phyloP scores from a whole-genome alignment of 2,888 invertebrate genomes.

The Torymus aiolomorphi region DNA sequence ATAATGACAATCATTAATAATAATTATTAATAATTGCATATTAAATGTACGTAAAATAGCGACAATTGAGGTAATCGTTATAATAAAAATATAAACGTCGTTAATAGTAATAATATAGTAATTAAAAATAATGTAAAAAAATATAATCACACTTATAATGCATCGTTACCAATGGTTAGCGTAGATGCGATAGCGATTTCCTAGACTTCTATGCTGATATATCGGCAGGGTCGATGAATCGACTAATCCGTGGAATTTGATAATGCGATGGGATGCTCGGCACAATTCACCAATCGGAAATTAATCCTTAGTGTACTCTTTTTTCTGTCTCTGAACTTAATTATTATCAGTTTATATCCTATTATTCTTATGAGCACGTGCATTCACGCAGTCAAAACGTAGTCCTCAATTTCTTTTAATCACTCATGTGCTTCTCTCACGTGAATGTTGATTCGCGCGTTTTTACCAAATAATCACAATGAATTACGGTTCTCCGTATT shows the following conservation, averaged over 20 bases:
- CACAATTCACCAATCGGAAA: constrained; percentile 10
- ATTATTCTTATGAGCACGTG: constrained; percentile 13
- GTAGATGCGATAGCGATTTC: constrained; percentile 36
- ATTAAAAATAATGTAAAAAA: constrained; percentile 50
- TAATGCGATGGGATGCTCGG: constrained; percentile 25
- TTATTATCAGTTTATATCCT: constrained; percentile 36
- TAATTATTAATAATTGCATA: constrained; percentile 54
- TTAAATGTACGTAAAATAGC: constrained; percentile 34
- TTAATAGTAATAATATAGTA: constrained; percentile 53
- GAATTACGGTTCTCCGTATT: not conserved
- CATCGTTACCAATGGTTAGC: constrained; percentile 32
- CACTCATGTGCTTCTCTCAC: not conserved
- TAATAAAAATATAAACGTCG: constrained; percentile 50
- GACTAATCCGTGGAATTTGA: constrained; percentile 25
- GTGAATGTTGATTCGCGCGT: not conserved
- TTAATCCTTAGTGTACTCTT: constrained; percentile 22
- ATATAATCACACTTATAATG: constrained; percentile 49
- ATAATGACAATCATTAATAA: constrained; percentile 58
- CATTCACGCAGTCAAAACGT: constrained; percentile 27
- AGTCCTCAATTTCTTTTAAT: not conserved
- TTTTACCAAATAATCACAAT: constrained; percentile 14
- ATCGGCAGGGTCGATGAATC: constrained; percentile 37
- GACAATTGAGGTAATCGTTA: constrained; percentile 52
- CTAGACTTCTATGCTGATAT: constrained; percentile 49
- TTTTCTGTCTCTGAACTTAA: constrained; percentile 13